These are phyloP conservation scores for Hoplias malabaricus DNA, from an alignment of 2,113 vertebrate genomes.

Conservation along the genomic window DNA sequence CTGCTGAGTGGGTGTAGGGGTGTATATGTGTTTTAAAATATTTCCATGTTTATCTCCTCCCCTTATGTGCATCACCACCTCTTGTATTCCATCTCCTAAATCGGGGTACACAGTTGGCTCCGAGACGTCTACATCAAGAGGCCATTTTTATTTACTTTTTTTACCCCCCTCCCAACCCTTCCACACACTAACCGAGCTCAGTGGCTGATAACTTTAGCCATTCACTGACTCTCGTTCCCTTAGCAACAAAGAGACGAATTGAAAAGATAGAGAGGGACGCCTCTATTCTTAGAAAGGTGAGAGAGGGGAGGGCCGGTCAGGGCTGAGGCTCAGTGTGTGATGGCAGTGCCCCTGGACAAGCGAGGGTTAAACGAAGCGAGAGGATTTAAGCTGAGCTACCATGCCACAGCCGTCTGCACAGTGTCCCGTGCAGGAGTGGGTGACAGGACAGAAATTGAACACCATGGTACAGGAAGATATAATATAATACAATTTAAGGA, in stretches of 20 bases:
- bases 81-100: conserved; percentile 28
- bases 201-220: conserved; percentile 59
- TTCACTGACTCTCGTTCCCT: conserved; percentile 50
- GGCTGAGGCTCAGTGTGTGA: not conserved
- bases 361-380: conserved; percentile 26
- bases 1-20: not conserved
- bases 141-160: conserved; percentile 48
- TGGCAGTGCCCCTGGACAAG: not conserved
- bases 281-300: conserved; percentile 62
- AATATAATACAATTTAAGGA: too few relatives aligned
- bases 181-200: conserved; percentile 35
- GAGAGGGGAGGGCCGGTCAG: conserved; percentile 38
- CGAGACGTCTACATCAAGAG: conserved; percentile 40
- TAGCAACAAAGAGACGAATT: conserved; percentile 61
- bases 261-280: conserved; percentile 47
- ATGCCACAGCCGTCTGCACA: not conserved
- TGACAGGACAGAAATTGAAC: not conserved
- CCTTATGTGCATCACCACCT: not conserved
- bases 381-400: conserved; percentile 33
- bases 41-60: not conserved
- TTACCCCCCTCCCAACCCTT: not conserved
- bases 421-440: not conserved
- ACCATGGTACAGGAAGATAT: not conserved
- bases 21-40: too few relatives aligned
- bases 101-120: conserved; percentile 40